A percentile compares a stretch with the other conserved stretches of the same genome.
phyloP scores from a whole-genome alignment of 2,888 invertebrate species.

The Trichacis sp. region DNA sequence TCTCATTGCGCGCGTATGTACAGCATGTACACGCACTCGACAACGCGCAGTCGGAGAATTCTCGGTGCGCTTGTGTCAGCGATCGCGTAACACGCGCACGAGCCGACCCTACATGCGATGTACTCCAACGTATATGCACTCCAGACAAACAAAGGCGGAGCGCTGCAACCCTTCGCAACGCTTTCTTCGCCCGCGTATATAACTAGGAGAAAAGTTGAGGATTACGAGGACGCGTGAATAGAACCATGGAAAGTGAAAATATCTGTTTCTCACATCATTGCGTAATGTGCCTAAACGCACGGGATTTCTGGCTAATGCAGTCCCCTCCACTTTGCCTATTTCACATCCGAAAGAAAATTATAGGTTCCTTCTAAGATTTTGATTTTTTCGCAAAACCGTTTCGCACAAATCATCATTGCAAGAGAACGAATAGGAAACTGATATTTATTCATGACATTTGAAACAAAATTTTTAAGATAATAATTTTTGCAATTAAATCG shows the following conservation, averaged over 20 bases:
- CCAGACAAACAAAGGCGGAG: constrained; percentile 38
- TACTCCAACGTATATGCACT: constrained; percentile 43
- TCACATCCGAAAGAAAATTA: too few relatives aligned
- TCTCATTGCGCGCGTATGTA: constrained; percentile 50
- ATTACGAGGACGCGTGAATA: constrained; percentile 14
- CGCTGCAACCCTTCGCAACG: constrained; percentile 37
- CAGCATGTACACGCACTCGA: constrained; percentile 37
- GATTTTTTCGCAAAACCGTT: too few relatives aligned
- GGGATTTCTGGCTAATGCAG: constrained; percentile 1
- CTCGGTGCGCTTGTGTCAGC: constrained; percentile 23
- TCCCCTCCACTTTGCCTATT: too few relatives aligned
- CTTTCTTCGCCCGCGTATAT: constrained; percentile 24
- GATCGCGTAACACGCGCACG: constrained; percentile 34
- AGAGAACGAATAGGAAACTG: too few relatives aligned
- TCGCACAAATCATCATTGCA: too few relatives aligned
- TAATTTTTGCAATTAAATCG: too few relatives aligned
- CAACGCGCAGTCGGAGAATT: constrained; percentile 23
- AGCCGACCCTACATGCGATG: constrained; percentile 21
- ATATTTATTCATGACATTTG: too few relatives aligned
- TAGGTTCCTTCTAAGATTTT: too few relatives aligned
- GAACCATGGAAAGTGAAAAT: constrained; percentile 2
- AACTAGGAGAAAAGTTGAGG: constrained; percentile 35
- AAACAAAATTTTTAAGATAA: too few relatives aligned
- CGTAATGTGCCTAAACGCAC: constrained; percentile 3
- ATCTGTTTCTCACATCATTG: constrained; percentile 1